phyloP scores from a whole-genome alignment of 1,140 invertebrate species.

The Heliconius hewitsoni region DNA sequence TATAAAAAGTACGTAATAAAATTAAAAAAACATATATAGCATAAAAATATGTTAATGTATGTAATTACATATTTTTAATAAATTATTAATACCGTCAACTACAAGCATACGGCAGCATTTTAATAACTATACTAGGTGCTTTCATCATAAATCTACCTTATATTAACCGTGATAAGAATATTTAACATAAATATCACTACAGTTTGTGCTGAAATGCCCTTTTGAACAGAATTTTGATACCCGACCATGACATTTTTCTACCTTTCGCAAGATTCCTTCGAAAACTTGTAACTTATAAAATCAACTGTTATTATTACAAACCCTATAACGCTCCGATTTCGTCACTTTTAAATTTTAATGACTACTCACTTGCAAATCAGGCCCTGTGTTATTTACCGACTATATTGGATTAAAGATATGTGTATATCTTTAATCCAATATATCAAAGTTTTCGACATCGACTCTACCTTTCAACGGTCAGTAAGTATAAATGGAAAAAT shows the following conservation, averaged over 20 bases:
- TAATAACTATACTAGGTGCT: not conserved
- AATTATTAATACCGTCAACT: not conserved
- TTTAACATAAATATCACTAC: constrained; percentile 23
- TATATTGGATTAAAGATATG: not conserved
- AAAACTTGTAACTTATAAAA: constrained; percentile 60
- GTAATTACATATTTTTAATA: constrained; percentile 2
- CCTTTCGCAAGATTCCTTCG: constrained; percentile 55
- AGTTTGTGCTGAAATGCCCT: constrained; percentile 44
- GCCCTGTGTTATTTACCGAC: constrained; percentile 32
- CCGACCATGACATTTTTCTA: constrained; percentile 63
- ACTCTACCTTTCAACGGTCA: not conserved
- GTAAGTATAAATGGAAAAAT: too few relatives aligned
- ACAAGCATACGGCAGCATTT: not conserved
- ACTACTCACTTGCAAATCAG: constrained; percentile 44
- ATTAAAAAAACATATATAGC: not conserved
- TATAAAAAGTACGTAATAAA: not conserved
- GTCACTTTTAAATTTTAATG: constrained; percentile 42
- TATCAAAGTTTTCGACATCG: constrained; percentile 31
- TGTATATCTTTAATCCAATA: constrained; percentile 15
- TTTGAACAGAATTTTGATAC: constrained; percentile 48
- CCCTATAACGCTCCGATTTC: constrained; percentile 56
- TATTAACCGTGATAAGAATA: constrained; percentile 28
- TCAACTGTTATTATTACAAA: constrained; percentile 50
- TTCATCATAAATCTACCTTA: constrained; percentile 17
- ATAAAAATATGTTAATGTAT: not conserved